Conservation (phyloP, 2,888 invertebrate species). For the Eristalinus sepulchralis region DNA sequence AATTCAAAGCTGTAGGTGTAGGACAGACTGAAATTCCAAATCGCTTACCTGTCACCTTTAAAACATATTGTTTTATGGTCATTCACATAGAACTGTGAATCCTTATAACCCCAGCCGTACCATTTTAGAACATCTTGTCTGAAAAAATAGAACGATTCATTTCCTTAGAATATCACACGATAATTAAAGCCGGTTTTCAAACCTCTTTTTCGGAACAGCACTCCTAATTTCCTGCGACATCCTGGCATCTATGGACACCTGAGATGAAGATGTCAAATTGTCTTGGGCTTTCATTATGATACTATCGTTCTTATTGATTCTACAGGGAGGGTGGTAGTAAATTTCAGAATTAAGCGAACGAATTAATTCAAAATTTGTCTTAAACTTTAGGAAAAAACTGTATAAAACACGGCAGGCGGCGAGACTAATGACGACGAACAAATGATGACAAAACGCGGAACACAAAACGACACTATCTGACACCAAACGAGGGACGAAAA, state of each 20-base stretch:
- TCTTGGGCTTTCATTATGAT: conserved; percentile 28
- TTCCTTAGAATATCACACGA: background rate
- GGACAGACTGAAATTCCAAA: background rate
- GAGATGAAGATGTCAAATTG: conserved; percentile 53
- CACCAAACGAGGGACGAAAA: conserved; percentile 37
- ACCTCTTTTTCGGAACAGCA: conserved; percentile 79
- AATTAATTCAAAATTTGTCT: conserved; percentile 10
- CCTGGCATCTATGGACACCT: conserved; percentile 76
- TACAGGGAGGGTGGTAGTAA: background rate
- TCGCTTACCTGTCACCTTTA: conserved; percentile 90
- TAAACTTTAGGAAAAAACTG: conserved; percentile 16
- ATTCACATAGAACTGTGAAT: conserved; percentile 91
- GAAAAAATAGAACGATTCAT: conserved; percentile 76
- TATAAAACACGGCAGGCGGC: background rate
- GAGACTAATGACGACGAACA: conserved; percentile 16
- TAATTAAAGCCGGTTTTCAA: conserved; percentile 7
- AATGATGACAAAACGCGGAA: conserved; percentile 33
- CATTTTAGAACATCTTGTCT: conserved; percentile 97
- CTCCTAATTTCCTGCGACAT: conserved; percentile 76
- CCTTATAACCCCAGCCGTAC: conserved; percentile 99
- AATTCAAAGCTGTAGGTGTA: background rate
- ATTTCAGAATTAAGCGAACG: background rate
- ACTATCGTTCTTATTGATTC: background rate
- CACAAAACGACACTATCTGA: conserved; percentile 21
- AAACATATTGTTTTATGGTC: conserved; percentile 85